Percentiles rank a stretch among this genome's conserved stretches.
phyloP scores from a whole-genome alignment of 2,888 invertebrate species.

The Antitype chi region DNA sequence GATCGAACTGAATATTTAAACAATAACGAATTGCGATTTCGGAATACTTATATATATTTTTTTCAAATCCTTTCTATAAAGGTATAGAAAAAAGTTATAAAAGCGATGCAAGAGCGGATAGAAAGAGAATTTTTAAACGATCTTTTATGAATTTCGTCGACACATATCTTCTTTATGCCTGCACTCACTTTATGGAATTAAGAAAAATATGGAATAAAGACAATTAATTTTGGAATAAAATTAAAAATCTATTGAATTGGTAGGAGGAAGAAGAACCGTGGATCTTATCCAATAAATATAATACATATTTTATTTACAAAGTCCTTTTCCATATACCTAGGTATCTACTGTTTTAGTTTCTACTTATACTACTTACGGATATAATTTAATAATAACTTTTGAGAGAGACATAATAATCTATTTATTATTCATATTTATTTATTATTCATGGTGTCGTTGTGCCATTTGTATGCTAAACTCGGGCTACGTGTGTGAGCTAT shows the following conservation, averaged over 20 bases:
- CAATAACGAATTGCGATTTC: not conserved
- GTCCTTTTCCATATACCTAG: not conserved
- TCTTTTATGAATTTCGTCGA: not conserved
- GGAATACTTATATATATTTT: not conserved
- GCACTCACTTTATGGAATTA: not conserved
- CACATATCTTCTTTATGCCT: not conserved
- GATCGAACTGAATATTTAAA: not conserved
- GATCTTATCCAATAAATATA: too few relatives aligned
- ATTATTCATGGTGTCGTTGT: conserved; percentile 5
- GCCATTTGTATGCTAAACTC: conserved; percentile 39
- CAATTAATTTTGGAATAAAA: not conserved
- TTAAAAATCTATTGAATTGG: not conserved
- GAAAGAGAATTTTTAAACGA: not conserved
- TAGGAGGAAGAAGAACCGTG: too few relatives aligned
- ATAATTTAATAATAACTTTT: conserved; percentile 8
- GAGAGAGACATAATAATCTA: not conserved
- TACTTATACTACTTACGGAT: too few relatives aligned
- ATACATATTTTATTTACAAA: not conserved
- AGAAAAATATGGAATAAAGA: not conserved
- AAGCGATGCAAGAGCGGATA: not conserved
- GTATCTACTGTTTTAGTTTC: not conserved
- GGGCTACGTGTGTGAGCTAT: conserved; percentile 4
- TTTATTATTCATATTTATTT: conserved; percentile 34
- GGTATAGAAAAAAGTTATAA: not conserved
- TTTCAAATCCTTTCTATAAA: too few relatives aligned